Base-by-base conservation (phyloP, 2,797 vertebrate genomes). In the Smutsia temminckii region DNA sequence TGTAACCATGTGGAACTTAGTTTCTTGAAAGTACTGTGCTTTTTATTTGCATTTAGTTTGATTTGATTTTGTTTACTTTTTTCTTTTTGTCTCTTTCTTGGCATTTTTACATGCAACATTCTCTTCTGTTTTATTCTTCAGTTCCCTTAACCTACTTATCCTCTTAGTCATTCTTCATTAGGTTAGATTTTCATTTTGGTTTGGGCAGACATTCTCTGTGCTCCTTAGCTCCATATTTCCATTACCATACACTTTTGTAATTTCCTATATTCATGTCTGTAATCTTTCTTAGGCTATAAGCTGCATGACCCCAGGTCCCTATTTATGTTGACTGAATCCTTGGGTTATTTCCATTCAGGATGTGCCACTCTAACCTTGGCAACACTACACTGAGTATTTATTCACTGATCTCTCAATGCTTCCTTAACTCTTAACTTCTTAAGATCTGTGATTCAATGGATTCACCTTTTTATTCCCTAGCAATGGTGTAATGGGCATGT, bases 1-100 rank as follows among this genome's bases (percentile, higher is more conserved):
- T 80, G 23, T 29, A 34, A 12, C n/a, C 9, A 34, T 14, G 9
- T 72, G 42, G n/a, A 81, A 34, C 34, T 74, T 85, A 40, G 40
- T 85, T 68, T 79, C 34, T 49, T 89, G 32, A 79, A 80, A 29
- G 37, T 74, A 72, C 34, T 84, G 11, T 81, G 59, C 16, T 7
- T 86, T 86, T 91, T 75, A 64, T 80, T 91, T 91, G 66, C n/a
- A 32, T 77, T 92, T 61, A 18, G 34, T 68, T 81, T 87, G 25
- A 8, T 83, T 68, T 68, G 68, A 61, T n/a, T 91, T 69, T 53
- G 10, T 40, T 75, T 46, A 16, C 21, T 59, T 84, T 69, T 77
- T 78, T 20, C 40, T 21, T 84, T 12, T 32, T 72, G 32, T 53
- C 40, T 85, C 23, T 25, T 93, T 85, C 18, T 25, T 93, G 85